These are phyloP conservation scores for Papilio glaucus DNA, from an alignment of 1,140 invertebrate genomes.

Conservation along the genomic window DNA sequence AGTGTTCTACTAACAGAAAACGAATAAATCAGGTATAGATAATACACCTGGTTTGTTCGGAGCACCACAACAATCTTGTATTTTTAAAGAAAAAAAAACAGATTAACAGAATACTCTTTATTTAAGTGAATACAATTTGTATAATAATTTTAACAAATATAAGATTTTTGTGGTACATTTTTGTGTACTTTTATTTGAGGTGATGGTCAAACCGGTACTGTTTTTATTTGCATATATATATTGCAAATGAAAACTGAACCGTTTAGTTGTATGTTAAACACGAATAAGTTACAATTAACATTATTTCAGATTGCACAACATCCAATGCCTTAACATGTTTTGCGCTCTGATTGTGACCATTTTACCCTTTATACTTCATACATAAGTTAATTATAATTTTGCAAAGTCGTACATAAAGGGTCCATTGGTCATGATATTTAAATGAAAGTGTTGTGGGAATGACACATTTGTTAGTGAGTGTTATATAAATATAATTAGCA, in stretches of 20 bases:
- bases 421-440: slow-evolving; percentile 39
- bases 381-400: not conserved
- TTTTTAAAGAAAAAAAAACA: not conserved
- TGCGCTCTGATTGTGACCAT: slow-evolving; percentile 25
- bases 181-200: slow-evolving; percentile 44
- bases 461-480: slow-evolving; percentile 63
- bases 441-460: slow-evolving; percentile 51
- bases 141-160: not conserved
- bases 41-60: slow-evolving; percentile 39
- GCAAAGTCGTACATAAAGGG: slow-evolving; percentile 25
- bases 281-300: slow-evolving; percentile 34
- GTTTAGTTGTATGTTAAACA: slow-evolving; percentile 45
- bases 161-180: slow-evolving; percentile 35
- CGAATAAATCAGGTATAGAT: slow-evolving; percentile 30
- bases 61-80: slow-evolving; percentile 26
- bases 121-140: not conserved
- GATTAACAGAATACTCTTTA: not conserved
- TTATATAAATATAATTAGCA: slow-evolving; percentile 63
- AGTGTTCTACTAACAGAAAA: slow-evolving; percentile 42
- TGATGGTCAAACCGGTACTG: slow-evolving; percentile 53
- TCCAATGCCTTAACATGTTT: no score
- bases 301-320: slow-evolving; percentile 31
- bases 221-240: slow-evolving; percentile 10
- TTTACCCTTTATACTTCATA: slow-evolving; percentile 30
- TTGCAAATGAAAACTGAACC: slow-evolving; percentile 44